These are phyloP conservation scores for Pelodiscus sinensis DNA, from an alignment of 2,113 vertebrate species.

Conservation along the genomic window DNA sequence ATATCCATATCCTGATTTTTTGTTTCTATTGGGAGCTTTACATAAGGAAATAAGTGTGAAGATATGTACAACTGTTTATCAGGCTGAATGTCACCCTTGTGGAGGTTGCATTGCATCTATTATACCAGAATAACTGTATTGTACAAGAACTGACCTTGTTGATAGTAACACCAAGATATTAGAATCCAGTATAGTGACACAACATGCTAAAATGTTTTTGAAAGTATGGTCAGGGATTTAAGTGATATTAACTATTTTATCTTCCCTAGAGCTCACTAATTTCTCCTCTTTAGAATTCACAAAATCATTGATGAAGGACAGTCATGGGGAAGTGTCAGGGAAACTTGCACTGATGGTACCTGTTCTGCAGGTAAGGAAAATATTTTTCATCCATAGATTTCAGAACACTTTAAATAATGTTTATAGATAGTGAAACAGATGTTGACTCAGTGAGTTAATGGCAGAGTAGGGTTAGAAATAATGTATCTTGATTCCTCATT, in stretches of 20 bases:
- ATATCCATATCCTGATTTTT: slow-evolving; percentile 61
- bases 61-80: slow-evolving; percentile 29
- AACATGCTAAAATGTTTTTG: slow-evolving; percentile 36
- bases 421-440: background rate
- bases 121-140: slow-evolving; percentile 59
- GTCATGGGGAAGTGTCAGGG: background rate
- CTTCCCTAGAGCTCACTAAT: background rate
- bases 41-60: slow-evolving; percentile 31
- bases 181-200: slow-evolving; percentile 27
- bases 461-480: background rate
- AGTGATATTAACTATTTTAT: background rate
- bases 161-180: slow-evolving; percentile 55
- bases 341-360: slow-evolving; percentile 9
- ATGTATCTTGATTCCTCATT: background rate
- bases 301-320: slow-evolving; percentile 10
- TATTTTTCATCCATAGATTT: background rate
- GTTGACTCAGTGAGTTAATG: background rate
- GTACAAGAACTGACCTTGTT: slow-evolving; percentile 54
- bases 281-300: slow-evolving; percentile 5
- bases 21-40: slow-evolving; percentile 58
- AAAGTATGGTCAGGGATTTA: slow-evolving; percentile 1
- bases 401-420: background rate
- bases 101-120: background rate
- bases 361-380: background rate
- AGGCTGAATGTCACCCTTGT: background rate